phyloP scores from a whole-genome alignment of 2,113 vertebrate genomes.

The Lepisosteus oculatus region DNA sequence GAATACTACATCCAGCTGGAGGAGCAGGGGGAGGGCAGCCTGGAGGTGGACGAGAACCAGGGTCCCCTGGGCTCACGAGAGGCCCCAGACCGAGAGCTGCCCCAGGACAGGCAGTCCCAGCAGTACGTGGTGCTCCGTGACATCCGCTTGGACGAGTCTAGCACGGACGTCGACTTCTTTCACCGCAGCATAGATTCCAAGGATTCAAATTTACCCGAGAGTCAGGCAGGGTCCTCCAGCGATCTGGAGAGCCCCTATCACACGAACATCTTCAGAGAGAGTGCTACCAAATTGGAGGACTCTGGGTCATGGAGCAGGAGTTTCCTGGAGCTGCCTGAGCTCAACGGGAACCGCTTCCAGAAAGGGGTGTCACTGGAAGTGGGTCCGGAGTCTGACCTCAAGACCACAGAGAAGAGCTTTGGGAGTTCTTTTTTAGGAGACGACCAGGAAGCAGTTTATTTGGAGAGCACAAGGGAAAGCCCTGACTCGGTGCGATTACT shows the following conservation, averaged over 20 bases:
- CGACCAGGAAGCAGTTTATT: conserved; percentile 47
- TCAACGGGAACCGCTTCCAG: conserved; percentile 56
- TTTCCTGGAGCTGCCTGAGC: conserved; percentile 71
- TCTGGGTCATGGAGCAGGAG: conserved; percentile 54
- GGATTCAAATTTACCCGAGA: conserved; percentile 70
- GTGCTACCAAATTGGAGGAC: conserved; percentile 61
- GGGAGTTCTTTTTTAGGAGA: conserved; percentile 56
- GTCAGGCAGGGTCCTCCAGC: conserved; percentile 61
- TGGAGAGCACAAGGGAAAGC: conserved; percentile 45
- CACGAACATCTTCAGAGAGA: conserved; percentile 73
- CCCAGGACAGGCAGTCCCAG: conserved; percentile 44
- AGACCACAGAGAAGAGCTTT: conserved; percentile 31
- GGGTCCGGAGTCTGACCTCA: conserved; percentile 17
- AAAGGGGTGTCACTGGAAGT: conserved; percentile 22
- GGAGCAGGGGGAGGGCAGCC: conserved; percentile 72
- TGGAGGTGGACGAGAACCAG: conserved; percentile 58
- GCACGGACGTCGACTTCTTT: conserved; percentile 82
- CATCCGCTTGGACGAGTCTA: conserved; percentile 78
- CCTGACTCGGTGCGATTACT: conserved; percentile 46
- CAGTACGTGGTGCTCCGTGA: conserved; percentile 71
- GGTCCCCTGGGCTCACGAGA: conserved; percentile 54
- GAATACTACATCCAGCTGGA: conserved; percentile 95
- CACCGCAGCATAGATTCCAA: conserved; percentile 74
- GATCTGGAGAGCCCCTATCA: conserved; percentile 82
- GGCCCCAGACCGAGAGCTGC: conserved; percentile 56